A percentile compares a stretch with the other conserved stretches of the same genome.
Conservation (phyloP, 2,113 vertebrate species). For the Nothocercus nigrocapillus region DNA sequence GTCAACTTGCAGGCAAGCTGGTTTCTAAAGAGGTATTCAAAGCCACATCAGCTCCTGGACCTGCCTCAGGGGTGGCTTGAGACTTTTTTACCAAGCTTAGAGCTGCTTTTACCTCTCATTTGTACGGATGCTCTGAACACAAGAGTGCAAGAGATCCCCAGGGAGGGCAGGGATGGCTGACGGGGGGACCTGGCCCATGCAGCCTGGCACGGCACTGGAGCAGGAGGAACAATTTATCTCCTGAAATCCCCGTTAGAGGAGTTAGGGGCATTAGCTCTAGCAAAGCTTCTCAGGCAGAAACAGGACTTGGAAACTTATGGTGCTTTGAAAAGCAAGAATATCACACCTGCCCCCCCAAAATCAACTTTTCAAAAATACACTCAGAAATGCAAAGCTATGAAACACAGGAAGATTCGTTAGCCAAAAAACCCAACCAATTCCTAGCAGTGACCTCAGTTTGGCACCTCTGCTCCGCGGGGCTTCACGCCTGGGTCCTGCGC, state of each 20-base stretch:
- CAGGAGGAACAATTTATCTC: no score
- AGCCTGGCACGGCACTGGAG: not conserved
- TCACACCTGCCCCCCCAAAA: not conserved
- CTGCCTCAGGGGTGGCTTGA: fast-evolving
- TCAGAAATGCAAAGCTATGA: not conserved
- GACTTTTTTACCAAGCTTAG: not conserved
- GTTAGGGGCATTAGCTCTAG: fast-evolving
- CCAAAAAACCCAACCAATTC: not conserved
- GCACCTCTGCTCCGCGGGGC: not conserved
- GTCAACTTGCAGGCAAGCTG: not conserved
- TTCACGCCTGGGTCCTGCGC: not conserved
- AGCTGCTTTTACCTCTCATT: not conserved
- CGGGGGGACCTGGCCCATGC: not conserved
- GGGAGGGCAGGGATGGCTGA: not conserved
- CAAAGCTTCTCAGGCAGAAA: not conserved
- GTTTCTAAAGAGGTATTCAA: not conserved
- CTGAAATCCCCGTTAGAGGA: no score
- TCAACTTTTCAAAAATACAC: not conserved
- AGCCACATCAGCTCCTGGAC: not conserved
- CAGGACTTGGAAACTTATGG: not conserved
- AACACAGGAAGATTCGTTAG: not conserved
- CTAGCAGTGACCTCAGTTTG: not conserved
- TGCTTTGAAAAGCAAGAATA: not conserved
- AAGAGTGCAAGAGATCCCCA: not conserved
- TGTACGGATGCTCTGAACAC: not conserved